Evolutionary conservation across 37 sponge, comb jelly and placozoan species (phyloP).

Genomic region (Agelas oroides): DNA sequence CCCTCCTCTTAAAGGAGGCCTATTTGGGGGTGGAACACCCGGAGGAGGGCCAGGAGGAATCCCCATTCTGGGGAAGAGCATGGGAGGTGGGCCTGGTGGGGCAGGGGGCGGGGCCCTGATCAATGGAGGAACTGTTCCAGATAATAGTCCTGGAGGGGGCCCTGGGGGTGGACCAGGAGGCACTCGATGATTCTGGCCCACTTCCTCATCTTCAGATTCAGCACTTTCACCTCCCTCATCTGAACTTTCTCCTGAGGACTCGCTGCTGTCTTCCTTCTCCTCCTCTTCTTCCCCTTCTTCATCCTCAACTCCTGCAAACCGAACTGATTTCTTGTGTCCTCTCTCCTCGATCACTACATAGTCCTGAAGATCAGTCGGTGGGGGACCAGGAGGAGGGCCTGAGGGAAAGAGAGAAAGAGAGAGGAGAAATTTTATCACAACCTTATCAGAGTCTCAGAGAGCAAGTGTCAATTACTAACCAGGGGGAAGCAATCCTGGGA

Average conservation of each 20-base stretch:
- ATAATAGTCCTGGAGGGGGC: slow-evolving; percentile 24
- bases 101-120: slow-evolving; percentile 42
- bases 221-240: neutral
- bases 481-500: slow-evolving; percentile 19
- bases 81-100: slow-evolving; percentile 45
- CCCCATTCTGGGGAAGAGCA: neutral
- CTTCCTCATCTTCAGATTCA: slow-evolving; percentile 26
- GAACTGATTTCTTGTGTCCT: neutral
- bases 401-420: neutral
- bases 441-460: too few relatives aligned
- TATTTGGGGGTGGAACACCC: slow-evolving; percentile 55
- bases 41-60: slow-evolving; percentile 53
- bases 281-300: slow-evolving; percentile 33
- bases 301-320: slow-evolving; percentile 27
- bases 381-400: slow-evolving; percentile 84
- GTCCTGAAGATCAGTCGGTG: slow-evolving; percentile 47
- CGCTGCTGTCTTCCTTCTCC: slow-evolving; percentile 2
- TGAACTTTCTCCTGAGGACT: neutral
- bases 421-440: too few relatives aligned
- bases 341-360: slow-evolving; percentile 25
- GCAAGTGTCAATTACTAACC: neutral
- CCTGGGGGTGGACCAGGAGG: slow-evolving; percentile 82
- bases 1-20: slow-evolving; percentile 13
- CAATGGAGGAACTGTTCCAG: slow-evolving; percentile 1
- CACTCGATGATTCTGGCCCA: neutral